Base-by-base conservation (phyloP, 1,140 invertebrate species). In the Atta colombica region DNA sequence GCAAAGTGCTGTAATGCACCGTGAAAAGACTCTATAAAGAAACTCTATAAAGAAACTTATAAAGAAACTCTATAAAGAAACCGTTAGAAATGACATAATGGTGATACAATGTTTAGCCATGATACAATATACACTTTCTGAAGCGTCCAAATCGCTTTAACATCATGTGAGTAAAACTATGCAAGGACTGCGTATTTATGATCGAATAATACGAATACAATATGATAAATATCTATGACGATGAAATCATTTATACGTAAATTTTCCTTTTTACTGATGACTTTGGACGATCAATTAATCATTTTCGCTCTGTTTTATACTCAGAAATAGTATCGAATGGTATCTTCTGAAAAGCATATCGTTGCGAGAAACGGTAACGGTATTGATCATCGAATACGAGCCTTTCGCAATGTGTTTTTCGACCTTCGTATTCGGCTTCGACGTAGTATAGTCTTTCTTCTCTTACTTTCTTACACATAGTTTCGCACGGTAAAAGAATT, bases 401-500 rank as follows among this genome's bases (percentile, higher is more conserved):
- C 66, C 84, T 90, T 90, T 85, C 75, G 85, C 88, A 91, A 90
- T 88, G 71, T 90, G 81, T 92, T 91, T 91, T 88, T 91, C 55
- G 85, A 89, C 85, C 91, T 91, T 88, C 74, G 39, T 60, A 31
- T 82, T 25, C n/a, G 10, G 21, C 21, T 51, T 16, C 39, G 65
- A 35, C 31, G 61, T 31, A 68, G 49, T 35, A n/a, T 49, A 69
- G 53, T 66, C 28, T 28, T 61, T 60, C 25, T 14, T 55, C 7
- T 66, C 49, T 60, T 82, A 12, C 25, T 60, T 75, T 63, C 68
- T 28, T 84, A 61, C 68, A 80, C 93, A n/a, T 93, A 97, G 96
- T 92, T 93, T n/a, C 97, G 97, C 90, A 96, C 96, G 90, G 93
- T 92, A 87, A 96, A 96, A 75, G 96, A 97, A 85, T 98, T 97